Conservation (phyloP, 2,113 vertebrate species). For the Ceyx cyanopectus region DNA sequence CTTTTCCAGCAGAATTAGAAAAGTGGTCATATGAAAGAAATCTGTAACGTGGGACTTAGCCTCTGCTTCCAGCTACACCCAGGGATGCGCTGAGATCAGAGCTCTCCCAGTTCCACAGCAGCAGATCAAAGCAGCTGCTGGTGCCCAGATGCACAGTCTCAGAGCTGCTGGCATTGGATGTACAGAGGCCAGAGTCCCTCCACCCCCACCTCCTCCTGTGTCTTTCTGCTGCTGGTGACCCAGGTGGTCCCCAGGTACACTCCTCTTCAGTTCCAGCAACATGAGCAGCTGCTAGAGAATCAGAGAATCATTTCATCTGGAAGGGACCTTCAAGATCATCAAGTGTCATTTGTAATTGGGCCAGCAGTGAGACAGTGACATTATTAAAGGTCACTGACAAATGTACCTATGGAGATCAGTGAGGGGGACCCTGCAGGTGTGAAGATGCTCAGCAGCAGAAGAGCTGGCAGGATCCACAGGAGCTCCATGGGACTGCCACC, state of each 20-base stretch:
- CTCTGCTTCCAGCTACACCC: background rate
- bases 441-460: background rate
- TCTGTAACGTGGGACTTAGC: background rate
- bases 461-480: background rate
- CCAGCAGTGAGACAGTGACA: background rate
- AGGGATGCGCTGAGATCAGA: background rate
- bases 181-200: background rate
- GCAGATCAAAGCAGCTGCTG: background rate
- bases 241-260: background rate
- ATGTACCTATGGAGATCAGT: background rate
- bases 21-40: background rate
- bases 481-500: background rate
- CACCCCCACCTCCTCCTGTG: too few relatives aligned
- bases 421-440: background rate
- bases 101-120: background rate
- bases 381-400: background rate
- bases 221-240: rapidly evolving
- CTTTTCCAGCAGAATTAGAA: background rate
- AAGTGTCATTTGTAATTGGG: background rate
- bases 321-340: too few relatives aligned
- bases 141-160: background rate
- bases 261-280: background rate
- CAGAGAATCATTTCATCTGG: too few relatives aligned
- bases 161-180: rapidly evolving
- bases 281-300: background rate